Percentiles rank a stretch among this genome's conserved stretches.
Evolutionary conservation across 1,140 invertebrate genomes (phyloP).

Genomic region (Phocides pigmalion): DNA sequence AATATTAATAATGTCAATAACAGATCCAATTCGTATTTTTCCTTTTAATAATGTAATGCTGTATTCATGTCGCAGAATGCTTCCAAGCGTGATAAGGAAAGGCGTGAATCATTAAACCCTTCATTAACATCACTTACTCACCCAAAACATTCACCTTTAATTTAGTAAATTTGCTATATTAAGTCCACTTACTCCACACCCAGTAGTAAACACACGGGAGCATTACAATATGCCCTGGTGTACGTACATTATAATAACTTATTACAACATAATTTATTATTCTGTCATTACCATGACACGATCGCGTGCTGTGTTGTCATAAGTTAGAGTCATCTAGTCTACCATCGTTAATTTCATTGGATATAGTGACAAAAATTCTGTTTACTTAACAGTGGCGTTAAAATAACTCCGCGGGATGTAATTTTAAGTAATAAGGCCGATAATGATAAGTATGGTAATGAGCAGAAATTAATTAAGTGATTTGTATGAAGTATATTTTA

Average conservation of each 20-base stretch:
- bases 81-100: slow-evolving; percentile 14
- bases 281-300: slow-evolving; percentile 78
- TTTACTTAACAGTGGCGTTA: slow-evolving; percentile 67
- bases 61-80: slow-evolving; percentile 11
- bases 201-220: slow-evolving; percentile 47
- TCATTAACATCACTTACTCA: slow-evolving; percentile 44
- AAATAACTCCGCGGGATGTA: slow-evolving; percentile 60
- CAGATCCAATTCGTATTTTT: background rate
- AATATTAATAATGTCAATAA: no score
- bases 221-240: slow-evolving; percentile 59
- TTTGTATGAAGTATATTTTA: slow-evolving; percentile 58
- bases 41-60: slow-evolving; percentile 16
- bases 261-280: slow-evolving; percentile 82
- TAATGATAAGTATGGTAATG: slow-evolving; percentile 67
- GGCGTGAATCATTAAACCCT: slow-evolving; percentile 53
- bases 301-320: slow-evolving; percentile 73
- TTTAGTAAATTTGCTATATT: slow-evolving; percentile 76
- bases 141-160: slow-evolving; percentile 55
- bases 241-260: slow-evolving; percentile 78
- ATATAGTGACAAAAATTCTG: slow-evolving; percentile 81
- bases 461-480: slow-evolving; percentile 66
- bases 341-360: slow-evolving; percentile 75
- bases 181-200: slow-evolving; percentile 57
- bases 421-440: slow-evolving; percentile 43
- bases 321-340: slow-evolving; percentile 69